Conservation (phyloP, 2,797 vertebrate species). For the Argya squamiceps region DNA sequence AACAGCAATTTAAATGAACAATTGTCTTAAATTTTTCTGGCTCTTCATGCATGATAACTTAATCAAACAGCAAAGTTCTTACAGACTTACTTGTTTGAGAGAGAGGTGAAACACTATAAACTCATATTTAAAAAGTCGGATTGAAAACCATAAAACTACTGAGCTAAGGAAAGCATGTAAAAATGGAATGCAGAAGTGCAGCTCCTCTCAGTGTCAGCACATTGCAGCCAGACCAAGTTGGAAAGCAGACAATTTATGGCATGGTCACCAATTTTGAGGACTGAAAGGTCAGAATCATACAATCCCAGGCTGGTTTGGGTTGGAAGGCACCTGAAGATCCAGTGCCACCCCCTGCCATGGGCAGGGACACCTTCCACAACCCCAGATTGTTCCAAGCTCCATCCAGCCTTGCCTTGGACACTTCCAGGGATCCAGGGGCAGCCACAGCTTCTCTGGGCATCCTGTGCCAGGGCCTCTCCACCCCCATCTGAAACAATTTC, state of each 20-base stretch:
- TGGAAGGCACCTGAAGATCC: background rate
- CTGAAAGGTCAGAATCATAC: background rate
- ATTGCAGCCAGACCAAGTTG: background rate
- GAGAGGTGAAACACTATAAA: slow-evolving; percentile 46
- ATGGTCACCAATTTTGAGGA: background rate
- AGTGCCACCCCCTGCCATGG: background rate
- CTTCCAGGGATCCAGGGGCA: background rate
- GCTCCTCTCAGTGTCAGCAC: background rate
- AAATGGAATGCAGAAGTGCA: background rate
- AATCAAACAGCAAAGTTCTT: slow-evolving; percentile 74
- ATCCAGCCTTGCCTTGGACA: accelerated
- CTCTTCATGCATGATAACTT: slow-evolving; percentile 69
- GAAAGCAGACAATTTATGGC: background rate
- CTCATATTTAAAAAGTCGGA: slow-evolving; percentile 18
- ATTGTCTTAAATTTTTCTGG: slow-evolving; percentile 74
- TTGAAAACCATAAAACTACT: slow-evolving; percentile 31
- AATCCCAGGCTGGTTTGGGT: background rate
- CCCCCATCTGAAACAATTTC: accelerated
- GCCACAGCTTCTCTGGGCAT: background rate
- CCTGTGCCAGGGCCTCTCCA: background rate
- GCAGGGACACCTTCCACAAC: accelerated
- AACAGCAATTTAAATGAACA: slow-evolving; percentile 75
- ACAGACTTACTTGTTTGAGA: slow-evolving; percentile 32
- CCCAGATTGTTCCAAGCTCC: accelerated
- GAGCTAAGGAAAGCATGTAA: background rate